Evolutionary conservation across 2,888 invertebrate genomes (phyloP).

Genomic region (Harpalus rubripes): DNA sequence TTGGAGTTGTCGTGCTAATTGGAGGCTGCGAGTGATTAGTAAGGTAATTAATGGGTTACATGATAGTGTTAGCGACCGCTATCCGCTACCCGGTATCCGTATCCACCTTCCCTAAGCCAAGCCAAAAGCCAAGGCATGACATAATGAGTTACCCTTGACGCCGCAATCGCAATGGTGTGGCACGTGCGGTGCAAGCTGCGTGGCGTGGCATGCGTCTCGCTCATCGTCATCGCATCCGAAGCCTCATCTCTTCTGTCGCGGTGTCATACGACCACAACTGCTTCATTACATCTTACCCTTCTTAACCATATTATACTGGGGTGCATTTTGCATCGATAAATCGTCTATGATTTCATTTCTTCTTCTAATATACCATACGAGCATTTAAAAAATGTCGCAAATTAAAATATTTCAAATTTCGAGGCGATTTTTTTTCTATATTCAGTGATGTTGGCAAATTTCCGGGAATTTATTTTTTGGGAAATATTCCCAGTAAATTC

Average conservation of each 20-base stretch:
- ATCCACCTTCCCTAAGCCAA: conserved; percentile 57
- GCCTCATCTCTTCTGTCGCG: background rate
- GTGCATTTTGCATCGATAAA: conserved; percentile 7
- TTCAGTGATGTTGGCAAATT: no score
- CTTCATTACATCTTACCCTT: conserved; percentile 50
- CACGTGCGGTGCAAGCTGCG: conserved; percentile 48
- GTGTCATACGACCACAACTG: conserved; percentile 44
- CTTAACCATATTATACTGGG: conserved; percentile 17
- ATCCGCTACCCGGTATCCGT: conserved; percentile 62
- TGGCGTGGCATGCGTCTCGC: background rate
- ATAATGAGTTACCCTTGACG: conserved; percentile 15
- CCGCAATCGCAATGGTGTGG: conserved; percentile 69
- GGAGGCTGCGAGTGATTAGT: conserved; percentile 74
- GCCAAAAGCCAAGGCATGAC: conserved; percentile 61
- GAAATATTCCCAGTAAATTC: no score
- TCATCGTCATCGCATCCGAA: conserved; percentile 9
- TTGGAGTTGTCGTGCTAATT: conserved; percentile 71
- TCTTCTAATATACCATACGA: background rate
- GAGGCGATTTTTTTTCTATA: no score
- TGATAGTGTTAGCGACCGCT: conserved; percentile 71
- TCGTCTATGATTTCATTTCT: conserved; percentile 1
- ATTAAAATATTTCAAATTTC: no score
- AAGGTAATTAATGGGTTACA: conserved; percentile 75
- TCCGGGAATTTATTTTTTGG: no score
- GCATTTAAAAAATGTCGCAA: no score